These are phyloP conservation scores for Deladenus siricidicola DNA, from an alignment of 2,888 invertebrate genomes.

Conservation along the genomic window DNA sequence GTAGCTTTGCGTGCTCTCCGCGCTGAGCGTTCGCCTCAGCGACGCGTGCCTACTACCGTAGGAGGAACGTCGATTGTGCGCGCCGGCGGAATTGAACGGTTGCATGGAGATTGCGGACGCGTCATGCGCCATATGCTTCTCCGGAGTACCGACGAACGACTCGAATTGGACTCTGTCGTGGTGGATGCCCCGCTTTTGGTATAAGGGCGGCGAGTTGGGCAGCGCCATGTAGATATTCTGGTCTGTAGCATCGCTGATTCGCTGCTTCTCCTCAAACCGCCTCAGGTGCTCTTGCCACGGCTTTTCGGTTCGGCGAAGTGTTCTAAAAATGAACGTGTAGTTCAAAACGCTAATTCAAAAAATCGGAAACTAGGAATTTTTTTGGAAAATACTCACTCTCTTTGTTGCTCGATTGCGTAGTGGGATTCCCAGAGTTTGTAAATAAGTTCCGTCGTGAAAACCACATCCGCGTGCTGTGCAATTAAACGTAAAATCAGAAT, in stretches of 20 bases:
- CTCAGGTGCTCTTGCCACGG: slow-evolving; percentile 16
- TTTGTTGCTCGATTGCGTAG: slow-evolving; percentile 41
- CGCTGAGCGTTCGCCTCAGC: background rate
- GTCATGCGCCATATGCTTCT: background rate
- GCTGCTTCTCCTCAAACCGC: slow-evolving; percentile 6
- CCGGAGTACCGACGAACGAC: background rate
- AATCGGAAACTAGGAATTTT: background rate
- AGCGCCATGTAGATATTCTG: background rate
- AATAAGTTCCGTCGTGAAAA: slow-evolving; percentile 40
- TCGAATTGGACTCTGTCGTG: background rate
- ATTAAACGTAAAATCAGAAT: slow-evolving; percentile 47
- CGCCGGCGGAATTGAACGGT: background rate
- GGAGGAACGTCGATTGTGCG: background rate
- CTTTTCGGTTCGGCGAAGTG: slow-evolving; percentile 17
- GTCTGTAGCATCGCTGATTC: background rate
- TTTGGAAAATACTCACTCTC: slow-evolving; percentile 30
- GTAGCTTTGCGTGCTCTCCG: background rate
- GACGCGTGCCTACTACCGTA: background rate
- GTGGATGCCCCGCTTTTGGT: background rate
- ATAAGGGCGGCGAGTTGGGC: background rate
- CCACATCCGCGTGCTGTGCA: slow-evolving; percentile 49
- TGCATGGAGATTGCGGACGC: background rate
- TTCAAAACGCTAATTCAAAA: too few relatives aligned
- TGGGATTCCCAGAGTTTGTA: slow-evolving; percentile 39
- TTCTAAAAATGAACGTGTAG: slow-evolving; percentile 20